Conservation (phyloP, 2,113 vertebrate genomes). For the Apodemus speciosus region DNA sequence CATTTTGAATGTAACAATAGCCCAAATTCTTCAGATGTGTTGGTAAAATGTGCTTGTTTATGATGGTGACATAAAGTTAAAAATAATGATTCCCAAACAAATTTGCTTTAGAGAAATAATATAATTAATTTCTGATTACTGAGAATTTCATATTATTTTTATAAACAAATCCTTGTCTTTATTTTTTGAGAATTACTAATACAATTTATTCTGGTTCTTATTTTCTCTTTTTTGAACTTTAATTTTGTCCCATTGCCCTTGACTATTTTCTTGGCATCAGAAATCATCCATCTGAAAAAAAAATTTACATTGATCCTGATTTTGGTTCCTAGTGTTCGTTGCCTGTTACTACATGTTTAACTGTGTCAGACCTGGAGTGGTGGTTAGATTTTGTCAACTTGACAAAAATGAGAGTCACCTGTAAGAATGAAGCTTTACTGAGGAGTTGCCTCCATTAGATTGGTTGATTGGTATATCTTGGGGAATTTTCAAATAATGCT, state of each 20-base stretch:
- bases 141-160: conserved; percentile 39
- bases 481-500: not conserved
- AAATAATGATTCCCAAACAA: conserved; percentile 41
- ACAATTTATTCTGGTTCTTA: not conserved
- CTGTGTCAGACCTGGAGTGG: not conserved
- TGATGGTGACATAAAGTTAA: conserved; percentile 42
- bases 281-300: conserved; percentile 49
- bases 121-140: conserved; percentile 55
- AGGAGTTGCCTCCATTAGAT: not conserved
- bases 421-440: not conserved
- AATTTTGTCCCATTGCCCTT: not conserved
- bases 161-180: not conserved
- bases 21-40: not conserved
- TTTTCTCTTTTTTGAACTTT: conserved; percentile 12
- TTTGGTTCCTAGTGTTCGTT: not conserved
- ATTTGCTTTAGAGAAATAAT: conserved; percentile 36
- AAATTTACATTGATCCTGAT: conserved; percentile 5
- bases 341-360: not conserved
- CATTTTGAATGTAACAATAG: conserved; percentile 34
- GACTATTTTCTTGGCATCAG: conserved; percentile 4
- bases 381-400: not conserved
- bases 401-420: not conserved
- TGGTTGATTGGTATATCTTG: not conserved
- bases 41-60: conserved; percentile 47
- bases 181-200: not conserved